phyloP scores from a whole-genome alignment of 1,140 invertebrate species.

The Mesaphorura yosii region DNA sequence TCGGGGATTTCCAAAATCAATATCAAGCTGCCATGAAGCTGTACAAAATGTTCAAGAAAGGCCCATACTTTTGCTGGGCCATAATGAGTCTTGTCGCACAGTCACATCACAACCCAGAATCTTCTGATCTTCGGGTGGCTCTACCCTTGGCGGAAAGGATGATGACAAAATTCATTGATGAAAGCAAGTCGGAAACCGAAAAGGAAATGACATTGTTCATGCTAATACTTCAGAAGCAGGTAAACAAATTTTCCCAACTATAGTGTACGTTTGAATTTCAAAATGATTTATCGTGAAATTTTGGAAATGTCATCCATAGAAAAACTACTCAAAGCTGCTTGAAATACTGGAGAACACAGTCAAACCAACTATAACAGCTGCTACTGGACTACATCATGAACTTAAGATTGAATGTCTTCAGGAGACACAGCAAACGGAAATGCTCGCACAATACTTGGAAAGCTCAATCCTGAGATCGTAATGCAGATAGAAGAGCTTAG shows the following conservation, averaged over 20 bases:
- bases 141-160: constrained; percentile 68
- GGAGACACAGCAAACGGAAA: constrained; percentile 57
- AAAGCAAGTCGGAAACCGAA: constrained; percentile 82
- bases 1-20: constrained; percentile 71
- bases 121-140: constrained; percentile 42
- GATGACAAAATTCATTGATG: constrained; percentile 73
- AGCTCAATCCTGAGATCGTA: constrained; percentile 34
- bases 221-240: constrained; percentile 71
- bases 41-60: constrained; percentile 83
- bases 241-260: too few relatives aligned
- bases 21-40: constrained; percentile 76
- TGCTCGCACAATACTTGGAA: constrained; percentile 57
- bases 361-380: constrained; percentile 38
- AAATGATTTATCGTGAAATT: too few relatives aligned
- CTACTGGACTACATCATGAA: constrained; percentile 42
- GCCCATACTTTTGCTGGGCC: constrained; percentile 95
- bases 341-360: constrained; percentile 64
- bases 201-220: constrained; percentile 84
- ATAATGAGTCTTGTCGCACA: constrained; percentile 87
- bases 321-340: constrained; percentile 69
- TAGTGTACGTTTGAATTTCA: too few relatives aligned
- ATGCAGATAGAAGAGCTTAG: too few relatives aligned
- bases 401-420: constrained; percentile 60
- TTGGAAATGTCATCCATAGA: too few relatives aligned
- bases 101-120: constrained; percentile 17